Conservation (phyloP, 2,888 invertebrate genomes). For the Melangyna quadrimaculata region DNA sequence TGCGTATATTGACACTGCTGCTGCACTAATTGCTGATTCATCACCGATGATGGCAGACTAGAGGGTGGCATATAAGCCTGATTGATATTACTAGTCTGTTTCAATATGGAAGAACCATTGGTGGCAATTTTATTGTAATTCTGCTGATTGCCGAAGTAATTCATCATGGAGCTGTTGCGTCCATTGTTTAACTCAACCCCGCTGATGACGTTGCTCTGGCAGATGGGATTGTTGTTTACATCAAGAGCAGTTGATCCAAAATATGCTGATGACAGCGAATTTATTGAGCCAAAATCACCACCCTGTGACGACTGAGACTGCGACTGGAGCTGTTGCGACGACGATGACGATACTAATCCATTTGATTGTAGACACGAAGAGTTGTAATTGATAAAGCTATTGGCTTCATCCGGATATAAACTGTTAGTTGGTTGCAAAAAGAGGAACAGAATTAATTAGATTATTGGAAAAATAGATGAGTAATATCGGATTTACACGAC, state of each 20-base stretch:
- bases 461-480: not conserved
- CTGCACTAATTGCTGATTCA: conserved; percentile 21
- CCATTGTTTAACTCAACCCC: conserved; percentile 33
- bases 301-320: not conserved
- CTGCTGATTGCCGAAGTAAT: conserved; percentile 50
- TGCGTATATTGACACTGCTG: conserved; percentile 75
- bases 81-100: conserved; percentile 2
- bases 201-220: conserved; percentile 3
- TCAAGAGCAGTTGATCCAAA: conserved; percentile 42
- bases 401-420: conserved; percentile 46
- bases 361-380: conserved; percentile 31
- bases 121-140: conserved; percentile 46
- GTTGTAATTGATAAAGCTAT: conserved; percentile 54
- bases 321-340: conserved; percentile 35
- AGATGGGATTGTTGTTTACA: conserved; percentile 47
- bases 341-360: not conserved
- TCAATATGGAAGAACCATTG: conserved; percentile 27
- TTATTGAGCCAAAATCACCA: conserved; percentile 26
- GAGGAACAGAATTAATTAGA: not conserved
- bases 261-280: conserved; percentile 11
- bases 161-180: conserved; percentile 49
- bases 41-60: conserved; percentile 6
- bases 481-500: not conserved
- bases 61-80: conserved; percentile 37
- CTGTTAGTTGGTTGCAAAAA: not conserved